A percentile compares a stretch with the other conserved stretches of the same genome.
These are phyloP conservation scores for Coccyzus lansbergi DNA, from an alignment of 2,797 vertebrate species.

Conservation along the genomic window DNA sequence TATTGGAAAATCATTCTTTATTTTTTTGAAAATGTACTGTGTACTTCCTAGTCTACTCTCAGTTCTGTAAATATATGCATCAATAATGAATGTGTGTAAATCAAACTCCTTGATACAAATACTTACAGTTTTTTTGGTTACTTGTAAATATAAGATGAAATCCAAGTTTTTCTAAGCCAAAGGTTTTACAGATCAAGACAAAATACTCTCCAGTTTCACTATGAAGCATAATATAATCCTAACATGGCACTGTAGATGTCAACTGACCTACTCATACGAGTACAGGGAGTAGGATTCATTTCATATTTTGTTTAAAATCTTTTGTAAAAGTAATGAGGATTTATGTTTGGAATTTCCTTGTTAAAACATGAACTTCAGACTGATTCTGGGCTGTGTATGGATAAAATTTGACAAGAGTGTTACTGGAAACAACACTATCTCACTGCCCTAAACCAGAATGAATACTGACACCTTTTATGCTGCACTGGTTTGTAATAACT, in stretches of 20 bases:
- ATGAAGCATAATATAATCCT: background rate
- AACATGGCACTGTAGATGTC: background rate
- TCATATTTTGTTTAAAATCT: background rate
- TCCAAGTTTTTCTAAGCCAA: background rate
- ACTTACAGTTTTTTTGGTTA: background rate
- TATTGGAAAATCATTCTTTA: background rate
- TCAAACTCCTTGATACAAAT: background rate
- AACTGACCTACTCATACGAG: background rate
- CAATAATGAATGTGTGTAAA: background rate
- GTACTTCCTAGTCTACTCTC: background rate
- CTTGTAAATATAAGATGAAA: background rate
- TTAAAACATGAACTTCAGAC: background rate
- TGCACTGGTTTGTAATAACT: rapidly evolving
- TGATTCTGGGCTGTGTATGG: background rate
- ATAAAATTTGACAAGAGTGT: background rate
- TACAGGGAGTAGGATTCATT: background rate
- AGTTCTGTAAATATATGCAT: background rate
- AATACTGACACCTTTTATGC: background rate
- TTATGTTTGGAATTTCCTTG: background rate
- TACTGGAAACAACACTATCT: background rate
- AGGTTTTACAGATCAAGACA: background rate
- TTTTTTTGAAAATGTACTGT: background rate
- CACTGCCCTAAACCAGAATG: rapidly evolving
- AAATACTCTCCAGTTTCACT: constrained; percentile 10
- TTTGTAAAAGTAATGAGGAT: background rate